phyloP scores from a whole-genome alignment of 35 echinoderm and acorn worm genomes.

The Chiridota heheva region DNA sequence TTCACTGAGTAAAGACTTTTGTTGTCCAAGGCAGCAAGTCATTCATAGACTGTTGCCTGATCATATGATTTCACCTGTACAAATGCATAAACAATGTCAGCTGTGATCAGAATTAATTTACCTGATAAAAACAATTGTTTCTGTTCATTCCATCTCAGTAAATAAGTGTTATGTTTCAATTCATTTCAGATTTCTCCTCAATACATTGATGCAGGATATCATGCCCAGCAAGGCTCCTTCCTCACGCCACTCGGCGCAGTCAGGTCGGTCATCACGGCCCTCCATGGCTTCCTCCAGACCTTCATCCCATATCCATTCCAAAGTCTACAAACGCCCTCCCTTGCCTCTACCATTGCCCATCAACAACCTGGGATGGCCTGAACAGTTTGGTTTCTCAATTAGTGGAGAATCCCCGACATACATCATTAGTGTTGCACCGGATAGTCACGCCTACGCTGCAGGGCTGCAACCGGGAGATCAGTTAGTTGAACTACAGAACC shows the following conservation, averaged over 20 bases:
- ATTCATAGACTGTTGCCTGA: too few relatives aligned
- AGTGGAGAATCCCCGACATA: slow-evolving; percentile 84
- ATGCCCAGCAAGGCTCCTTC: slow-evolving; percentile 38
- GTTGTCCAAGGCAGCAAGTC: too few relatives aligned
- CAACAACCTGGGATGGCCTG: slow-evolving; percentile 85
- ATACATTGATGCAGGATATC: too few relatives aligned
- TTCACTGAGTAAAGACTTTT: too few relatives aligned
- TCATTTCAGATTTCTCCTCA: too few relatives aligned
- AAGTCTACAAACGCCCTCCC: slow-evolving; percentile 45
- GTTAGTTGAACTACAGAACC: slow-evolving; percentile 70
- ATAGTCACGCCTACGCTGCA: slow-evolving; percentile 73
- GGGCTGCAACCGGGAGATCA: slow-evolving; percentile 95
- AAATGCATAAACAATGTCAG: too few relatives aligned
- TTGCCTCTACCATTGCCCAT: slow-evolving; percentile 70
- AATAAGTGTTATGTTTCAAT: too few relatives aligned
- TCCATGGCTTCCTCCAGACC: slow-evolving; percentile 23
- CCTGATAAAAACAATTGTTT: too few relatives aligned
- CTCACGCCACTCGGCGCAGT: background rate
- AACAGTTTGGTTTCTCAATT: slow-evolving; percentile 84
- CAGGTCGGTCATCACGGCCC: slow-evolving; percentile 38
- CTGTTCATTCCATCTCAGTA: too few relatives aligned
- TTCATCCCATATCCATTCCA: slow-evolving; percentile 30
- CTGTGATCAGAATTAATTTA: too few relatives aligned
- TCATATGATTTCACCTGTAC: too few relatives aligned
- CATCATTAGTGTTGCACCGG: slow-evolving; percentile 53